Evolutionary conservation across 2,888 invertebrate species (phyloP), one percentile per base, ranked within the genome.

Genomic region (Melangyna quadrimaculata): DNA sequence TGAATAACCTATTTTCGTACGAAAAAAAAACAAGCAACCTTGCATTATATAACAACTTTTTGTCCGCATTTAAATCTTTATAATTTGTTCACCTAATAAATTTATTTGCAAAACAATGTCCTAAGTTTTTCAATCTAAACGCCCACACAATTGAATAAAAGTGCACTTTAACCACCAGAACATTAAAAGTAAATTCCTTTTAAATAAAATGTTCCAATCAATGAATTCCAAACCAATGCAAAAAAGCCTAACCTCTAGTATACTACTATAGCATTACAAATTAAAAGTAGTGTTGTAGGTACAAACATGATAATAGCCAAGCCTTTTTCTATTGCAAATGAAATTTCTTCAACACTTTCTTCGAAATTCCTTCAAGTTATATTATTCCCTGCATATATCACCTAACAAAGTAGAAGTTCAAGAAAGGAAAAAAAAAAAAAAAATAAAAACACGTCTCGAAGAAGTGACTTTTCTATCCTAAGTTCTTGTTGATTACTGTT

Each of bases 401-500:
- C 22, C 7, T 17, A 29, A n/a, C n/a, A n/a, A n/a, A n/a, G n/a
- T n/a, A n/a, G n/a, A 40, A n/a, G 2, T 14, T 7, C 7, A 67
- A 27, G 67, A 32, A 19, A 10, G n/a, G n/a, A 63, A 53, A 14
- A 14, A 53, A 43, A 1, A 37, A 61, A 3, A 12, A 43, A 12
- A 71, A 27, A 45, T 59, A 80, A 55, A 70, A 67, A 51, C 51
- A 67, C 32, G 35, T 35, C 63, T 65, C 71, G 24, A 48, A 79
- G 48, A 45, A 71, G 19, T 48, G 80, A 59, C 45, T 57, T 67
- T 67, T 32, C 63, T 48, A 55, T 63, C 51, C 78, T n/a, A 19
- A 59, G 67, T 70, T 59, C 55, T 51, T 59, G 53, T 51, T 84
- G 67, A 80, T 80, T 80, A 80, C 75, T 84, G 75, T 84, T 86